phyloP scores from a whole-genome alignment of 2,113 vertebrate genomes.

The Bolborhynchus lineola region DNA sequence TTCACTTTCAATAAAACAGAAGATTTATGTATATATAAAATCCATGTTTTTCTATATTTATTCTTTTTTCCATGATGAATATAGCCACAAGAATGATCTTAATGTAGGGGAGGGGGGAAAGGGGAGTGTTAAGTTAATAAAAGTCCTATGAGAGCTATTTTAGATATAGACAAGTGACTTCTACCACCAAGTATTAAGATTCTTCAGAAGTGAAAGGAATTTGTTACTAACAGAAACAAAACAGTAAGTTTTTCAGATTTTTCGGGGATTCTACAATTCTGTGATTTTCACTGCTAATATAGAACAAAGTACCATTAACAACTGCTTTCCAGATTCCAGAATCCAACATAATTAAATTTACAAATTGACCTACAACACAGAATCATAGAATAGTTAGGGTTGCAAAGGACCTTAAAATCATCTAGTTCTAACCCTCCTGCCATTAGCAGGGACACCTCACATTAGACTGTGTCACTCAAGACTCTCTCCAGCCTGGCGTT shows the following conservation, averaged over 20 bases:
- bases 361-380: neutral
- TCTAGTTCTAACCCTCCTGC: neutral
- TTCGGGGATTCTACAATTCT: neutral
- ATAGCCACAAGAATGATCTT: neutral
- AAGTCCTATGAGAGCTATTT: neutral
- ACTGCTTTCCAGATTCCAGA: neutral
- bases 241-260: neutral
- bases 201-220: neutral
- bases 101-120: neutral
- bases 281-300: neutral
- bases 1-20: neutral
- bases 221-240: neutral
- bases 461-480: neutral
- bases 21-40: neutral
- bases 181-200: neutral
- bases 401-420: neutral
- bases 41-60: neutral
- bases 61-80: neutral
- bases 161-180: neutral
- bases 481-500: neutral
- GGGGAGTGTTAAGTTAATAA: neutral
- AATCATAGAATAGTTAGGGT: neutral
- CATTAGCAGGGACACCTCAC: neutral
- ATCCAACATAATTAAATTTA: neutral
- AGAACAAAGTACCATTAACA: neutral